Evolutionary conservation across 2,113 vertebrate genomes (phyloP).

Genomic region (Sander vitreus): DNA sequence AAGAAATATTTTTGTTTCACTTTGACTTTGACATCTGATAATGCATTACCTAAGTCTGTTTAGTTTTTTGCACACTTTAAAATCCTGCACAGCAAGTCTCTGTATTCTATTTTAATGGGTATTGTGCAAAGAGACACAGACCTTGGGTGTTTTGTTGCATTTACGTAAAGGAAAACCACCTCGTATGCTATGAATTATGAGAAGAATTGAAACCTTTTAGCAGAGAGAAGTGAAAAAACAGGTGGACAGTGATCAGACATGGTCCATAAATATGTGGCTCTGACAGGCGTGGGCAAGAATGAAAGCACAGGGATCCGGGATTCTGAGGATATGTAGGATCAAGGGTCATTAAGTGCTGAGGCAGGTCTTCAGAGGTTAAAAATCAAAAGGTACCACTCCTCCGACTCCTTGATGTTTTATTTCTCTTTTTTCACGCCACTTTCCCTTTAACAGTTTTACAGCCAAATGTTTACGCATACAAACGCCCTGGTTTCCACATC

Average conservation of each 20-base stretch:
- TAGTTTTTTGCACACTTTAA: not conserved
- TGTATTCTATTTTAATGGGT: not conserved
- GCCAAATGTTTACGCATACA: conserved; percentile 39
- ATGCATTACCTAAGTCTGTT: conserved; percentile 3
- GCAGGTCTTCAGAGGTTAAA: conserved; percentile 69
- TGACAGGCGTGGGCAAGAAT: conserved; percentile 54
- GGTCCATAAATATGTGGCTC: conserved; percentile 72
- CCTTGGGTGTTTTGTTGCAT: not conserved
- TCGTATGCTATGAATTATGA: conserved; percentile 55
- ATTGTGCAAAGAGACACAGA: not conserved
- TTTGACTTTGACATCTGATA: not conserved
- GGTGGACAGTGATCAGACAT: conserved; percentile 72
- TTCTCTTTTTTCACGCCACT: conserved; percentile 45
- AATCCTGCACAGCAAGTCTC: not conserved
- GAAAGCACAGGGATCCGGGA: conserved; percentile 38
- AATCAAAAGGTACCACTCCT: conserved; percentile 49
- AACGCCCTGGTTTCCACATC: conserved; percentile 52
- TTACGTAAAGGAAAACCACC: conserved; percentile 16
- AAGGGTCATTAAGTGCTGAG: conserved; percentile 57
- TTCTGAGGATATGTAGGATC: conserved; percentile 60
- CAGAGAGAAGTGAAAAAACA: conserved; percentile 74
- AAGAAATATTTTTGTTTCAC: not conserved
- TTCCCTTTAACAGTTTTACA: conserved; percentile 38
- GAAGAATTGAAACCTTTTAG: conserved; percentile 57
- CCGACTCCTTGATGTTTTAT: conserved; percentile 69